phyloP scores from a whole-genome alignment of 1,140 invertebrate genomes.

The Habropoda laboriosa region DNA sequence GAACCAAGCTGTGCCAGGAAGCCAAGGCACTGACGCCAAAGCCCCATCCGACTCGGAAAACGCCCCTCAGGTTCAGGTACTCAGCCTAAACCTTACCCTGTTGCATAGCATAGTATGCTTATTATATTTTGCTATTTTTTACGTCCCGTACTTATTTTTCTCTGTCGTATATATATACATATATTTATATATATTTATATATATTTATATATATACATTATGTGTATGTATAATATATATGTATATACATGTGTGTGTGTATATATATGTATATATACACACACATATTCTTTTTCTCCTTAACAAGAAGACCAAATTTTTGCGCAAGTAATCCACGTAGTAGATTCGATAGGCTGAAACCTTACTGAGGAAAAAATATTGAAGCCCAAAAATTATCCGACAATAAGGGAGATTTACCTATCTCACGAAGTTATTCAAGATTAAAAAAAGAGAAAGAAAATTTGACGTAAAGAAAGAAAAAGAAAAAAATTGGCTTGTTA shows the following conservation, averaged over 20 bases:
- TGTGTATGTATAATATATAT: too few species aligned
- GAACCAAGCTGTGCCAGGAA: conserved; percentile 84
- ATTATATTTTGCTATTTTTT: conserved; percentile 64
- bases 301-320: conserved; percentile 22
- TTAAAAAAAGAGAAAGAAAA: too few species aligned
- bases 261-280: too few species aligned
- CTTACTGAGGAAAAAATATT: conserved; percentile 56
- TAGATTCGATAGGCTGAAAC: conserved; percentile 58
- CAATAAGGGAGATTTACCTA: not conserved
- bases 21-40: conserved; percentile 80
- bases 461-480: too few species aligned
- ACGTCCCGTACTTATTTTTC: conserved; percentile 53
- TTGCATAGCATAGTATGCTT: conserved; percentile 68
- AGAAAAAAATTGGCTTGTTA: conserved; percentile 16
- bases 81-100: conserved; percentile 78
- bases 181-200: too few species aligned
- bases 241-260: too few species aligned
- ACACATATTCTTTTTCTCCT: not conserved
- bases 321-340: conserved; percentile 3
- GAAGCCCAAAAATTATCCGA: conserved; percentile 18
- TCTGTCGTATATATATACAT: conserved; percentile 37
- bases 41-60: conserved; percentile 81
- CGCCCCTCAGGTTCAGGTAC: conserved; percentile 81
- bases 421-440: conserved; percentile 7
- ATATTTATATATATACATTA: too few species aligned